Evolutionary conservation across 23 tunicate species (phyloP), one percentile per base, ranked within the genome.

Genomic region (Halocynthia roretzi): DNA sequence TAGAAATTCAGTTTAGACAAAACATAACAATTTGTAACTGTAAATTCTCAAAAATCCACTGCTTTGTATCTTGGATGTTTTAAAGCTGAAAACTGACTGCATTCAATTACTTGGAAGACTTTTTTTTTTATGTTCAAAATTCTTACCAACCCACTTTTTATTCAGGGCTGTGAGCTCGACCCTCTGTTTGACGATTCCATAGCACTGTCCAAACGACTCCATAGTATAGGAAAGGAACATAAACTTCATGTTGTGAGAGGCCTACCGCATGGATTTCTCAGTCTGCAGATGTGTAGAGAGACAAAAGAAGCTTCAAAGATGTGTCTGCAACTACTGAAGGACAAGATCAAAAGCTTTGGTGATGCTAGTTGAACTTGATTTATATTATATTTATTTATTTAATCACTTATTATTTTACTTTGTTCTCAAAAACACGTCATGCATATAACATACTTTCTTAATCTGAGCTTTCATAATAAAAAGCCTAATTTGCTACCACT

Each of bases 161-260:
- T 56, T 12, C 75, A 86, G 91, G 93, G 83, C 52, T 87, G 93
- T 23, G 93, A 87, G 54, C 77, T 82, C 71, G 93, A 87, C 51
- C 93, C 93, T 0, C 54, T 87, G 56, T 82, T 87, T 62, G 93
- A 89, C 56, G 85, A 80, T 56, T 80, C 85, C 10, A 67, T 89
- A 18, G 67, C 87, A 73, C 62, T 89, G 63, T 82, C 93, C 10
- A 76, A 70, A 56, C 57, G 93, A 52, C 80, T 87, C 1, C 82
- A 87, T 7, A 61, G 62, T 51, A 50, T 87, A 10, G 70, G 73
- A 18, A 71, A 87, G n/a, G 19, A 76, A 6, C 85, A 87, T 54
- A 76, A 84, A 17, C 61, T 87, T 56, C 93, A 87, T 54, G 86
- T 87, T 8, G 81, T 82, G 20, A 53, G 76, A 7, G 83, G 83